phyloP scores from a whole-genome alignment of 2,113 vertebrate genomes.

The Chamaetylas fuelleborni region DNA sequence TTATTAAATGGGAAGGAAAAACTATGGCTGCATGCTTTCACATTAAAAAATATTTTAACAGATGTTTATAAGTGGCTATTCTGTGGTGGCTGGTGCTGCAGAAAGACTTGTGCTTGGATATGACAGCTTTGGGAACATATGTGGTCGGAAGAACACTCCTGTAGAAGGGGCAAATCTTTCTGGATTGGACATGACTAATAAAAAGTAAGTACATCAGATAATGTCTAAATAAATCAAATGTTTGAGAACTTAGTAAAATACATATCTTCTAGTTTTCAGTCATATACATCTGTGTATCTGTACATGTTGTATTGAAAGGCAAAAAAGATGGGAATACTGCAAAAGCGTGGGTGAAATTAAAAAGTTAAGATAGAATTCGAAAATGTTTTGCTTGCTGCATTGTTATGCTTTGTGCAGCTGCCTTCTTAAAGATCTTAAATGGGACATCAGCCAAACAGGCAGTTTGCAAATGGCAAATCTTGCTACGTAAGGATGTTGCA shows the following conservation, averaged over 20 bases:
- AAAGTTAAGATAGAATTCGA: neutral
- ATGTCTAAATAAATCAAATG: neutral
- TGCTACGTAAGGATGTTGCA: neutral
- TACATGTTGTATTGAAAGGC: neutral
- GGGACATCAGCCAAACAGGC: neutral
- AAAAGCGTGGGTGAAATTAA: neutral
- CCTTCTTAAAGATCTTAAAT: neutral
- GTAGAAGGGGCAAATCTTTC: constrained; percentile 77
- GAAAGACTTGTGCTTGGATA: constrained; percentile 80
- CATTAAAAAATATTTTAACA: constrained; percentile 41
- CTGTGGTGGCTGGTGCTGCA: constrained; percentile 72
- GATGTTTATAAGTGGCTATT: constrained; percentile 79
- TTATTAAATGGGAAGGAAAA: neutral
- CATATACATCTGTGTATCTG: neutral
- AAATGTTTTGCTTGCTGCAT: neutral
- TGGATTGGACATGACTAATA: constrained; percentile 80
- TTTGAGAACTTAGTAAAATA: neutral
- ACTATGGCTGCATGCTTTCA: neutral
- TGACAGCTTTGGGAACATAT: constrained; percentile 82
- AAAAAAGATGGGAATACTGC: neutral
- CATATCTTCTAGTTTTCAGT: neutral
- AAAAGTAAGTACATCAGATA: constrained; percentile 69
- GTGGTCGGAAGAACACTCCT: constrained; percentile 76
- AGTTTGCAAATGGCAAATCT: neutral
- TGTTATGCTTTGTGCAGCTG: neutral